Percentiles rank a stretch among this genome's conserved stretches.
phyloP scores from a whole-genome alignment of 2,113 vertebrate species.

The Ochotona curzoniae region DNA sequence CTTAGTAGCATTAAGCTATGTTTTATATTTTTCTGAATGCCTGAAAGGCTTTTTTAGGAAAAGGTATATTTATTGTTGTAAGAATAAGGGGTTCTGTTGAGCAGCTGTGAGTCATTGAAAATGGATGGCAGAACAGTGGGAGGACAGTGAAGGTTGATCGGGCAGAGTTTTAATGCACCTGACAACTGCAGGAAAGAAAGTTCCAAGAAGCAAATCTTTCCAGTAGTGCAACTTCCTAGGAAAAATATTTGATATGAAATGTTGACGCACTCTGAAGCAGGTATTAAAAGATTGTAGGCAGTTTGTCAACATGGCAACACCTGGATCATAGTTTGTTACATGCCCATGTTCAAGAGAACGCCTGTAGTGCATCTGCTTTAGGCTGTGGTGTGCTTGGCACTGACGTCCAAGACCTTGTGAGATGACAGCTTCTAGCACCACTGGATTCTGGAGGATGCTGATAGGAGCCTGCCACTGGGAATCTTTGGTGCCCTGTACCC shows the following conservation, averaged over 20 bases:
- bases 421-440: not conserved
- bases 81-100: conserved; percentile 8
- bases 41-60: not conserved
- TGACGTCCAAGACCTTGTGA: not conserved
- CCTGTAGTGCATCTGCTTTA: not conserved
- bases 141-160: not conserved
- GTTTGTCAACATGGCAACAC: not conserved
- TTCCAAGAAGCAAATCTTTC: not conserved
- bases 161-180: not conserved
- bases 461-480: not conserved
- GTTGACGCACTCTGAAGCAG: not conserved
- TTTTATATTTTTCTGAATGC: conserved; percentile 22
- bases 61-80: conserved; percentile 34
- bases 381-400: not conserved
- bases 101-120: not conserved
- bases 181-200: not conserved
- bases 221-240: not conserved
- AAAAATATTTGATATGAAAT: not conserved
- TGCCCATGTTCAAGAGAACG: not conserved
- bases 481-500: not conserved
- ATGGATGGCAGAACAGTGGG: not conserved
- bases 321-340: not conserved
- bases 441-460: not conserved
- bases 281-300: not conserved
- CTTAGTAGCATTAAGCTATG: not conserved